Evolutionary conservation across 2,113 vertebrate species (phyloP).

Genomic region (Chelonoidis abingdonii): DNA sequence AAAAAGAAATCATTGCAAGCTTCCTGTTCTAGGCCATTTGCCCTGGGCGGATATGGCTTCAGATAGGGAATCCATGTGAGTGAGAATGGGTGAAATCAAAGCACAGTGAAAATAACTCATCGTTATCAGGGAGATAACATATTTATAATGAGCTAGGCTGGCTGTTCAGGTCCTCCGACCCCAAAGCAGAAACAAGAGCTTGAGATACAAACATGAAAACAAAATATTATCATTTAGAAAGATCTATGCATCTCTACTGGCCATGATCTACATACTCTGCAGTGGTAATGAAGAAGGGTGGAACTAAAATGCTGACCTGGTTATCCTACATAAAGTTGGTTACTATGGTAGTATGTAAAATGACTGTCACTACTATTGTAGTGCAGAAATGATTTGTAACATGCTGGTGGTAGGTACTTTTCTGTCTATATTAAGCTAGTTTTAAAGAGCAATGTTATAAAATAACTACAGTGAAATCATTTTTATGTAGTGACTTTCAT

Average conservation of each 20-base stretch:
- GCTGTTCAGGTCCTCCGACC: neutral
- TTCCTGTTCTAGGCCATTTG: neutral
- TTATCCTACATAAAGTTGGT: neutral
- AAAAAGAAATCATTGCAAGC: neutral
- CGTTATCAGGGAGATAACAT: neutral
- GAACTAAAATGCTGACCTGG: neutral
- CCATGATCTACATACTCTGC: neutral
- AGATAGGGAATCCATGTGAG: neutral
- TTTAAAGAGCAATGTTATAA: neutral
- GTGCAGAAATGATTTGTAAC: neutral
- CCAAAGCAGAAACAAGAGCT: neutral
- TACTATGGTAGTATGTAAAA: neutral
- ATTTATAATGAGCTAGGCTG: neutral
- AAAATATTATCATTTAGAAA: neutral
- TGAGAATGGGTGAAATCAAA: neutral
- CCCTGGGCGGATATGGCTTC: neutral
- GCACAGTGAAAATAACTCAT: neutral
- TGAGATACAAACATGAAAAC: neutral
- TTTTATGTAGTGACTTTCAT: accelerated
- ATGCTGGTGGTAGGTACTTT: neutral
- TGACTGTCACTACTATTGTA: neutral
- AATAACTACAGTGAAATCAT: neutral
- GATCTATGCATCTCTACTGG: neutral
- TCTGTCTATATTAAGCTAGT: neutral
- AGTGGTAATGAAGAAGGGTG: neutral